phyloP scores from a whole-genome alignment of 2,888 invertebrate genomes.

The Coleophora flavipennella region DNA sequence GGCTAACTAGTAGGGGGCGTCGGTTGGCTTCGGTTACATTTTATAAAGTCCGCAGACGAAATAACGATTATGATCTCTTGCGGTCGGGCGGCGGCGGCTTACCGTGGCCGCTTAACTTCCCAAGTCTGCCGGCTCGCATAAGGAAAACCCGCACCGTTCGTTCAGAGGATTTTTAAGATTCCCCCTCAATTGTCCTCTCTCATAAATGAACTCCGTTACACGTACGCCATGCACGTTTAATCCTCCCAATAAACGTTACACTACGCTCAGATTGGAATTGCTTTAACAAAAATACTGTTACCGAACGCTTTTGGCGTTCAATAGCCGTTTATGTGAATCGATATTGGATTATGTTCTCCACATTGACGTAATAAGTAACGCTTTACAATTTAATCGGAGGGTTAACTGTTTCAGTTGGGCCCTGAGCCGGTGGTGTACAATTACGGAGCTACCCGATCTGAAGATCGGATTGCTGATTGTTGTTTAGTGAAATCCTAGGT shows the following conservation, averaged over 20 bases:
- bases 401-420: conserved; percentile 24
- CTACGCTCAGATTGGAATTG: conserved; percentile 54
- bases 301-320: conserved; percentile 31
- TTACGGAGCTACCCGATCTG: conserved; percentile 4
- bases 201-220: conserved; percentile 41
- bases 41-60: conserved; percentile 63
- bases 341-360: conserved; percentile 3
- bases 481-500: conserved; percentile 24
- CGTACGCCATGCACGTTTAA: conserved; percentile 38
- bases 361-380: neutral
- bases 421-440: conserved; percentile 1
- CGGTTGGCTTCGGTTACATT: conserved; percentile 40
- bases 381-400: conserved; percentile 21
- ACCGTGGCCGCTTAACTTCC: conserved; percentile 61
- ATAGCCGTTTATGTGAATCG: conserved; percentile 2
- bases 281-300: conserved; percentile 46
- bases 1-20: conserved; percentile 24
- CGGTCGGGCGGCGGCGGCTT: conserved; percentile 43
- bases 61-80: conserved; percentile 62
- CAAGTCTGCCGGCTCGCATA: conserved; percentile 62
- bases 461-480: conserved; percentile 9
- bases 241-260: conserved; percentile 57
- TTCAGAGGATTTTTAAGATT: conserved; percentile 53
- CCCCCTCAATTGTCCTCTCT: conserved; percentile 28
- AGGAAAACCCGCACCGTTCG: conserved; percentile 45